Evolutionary conservation across 2,888 invertebrate species (phyloP).

Genomic region (Pterostichus madidus): DNA sequence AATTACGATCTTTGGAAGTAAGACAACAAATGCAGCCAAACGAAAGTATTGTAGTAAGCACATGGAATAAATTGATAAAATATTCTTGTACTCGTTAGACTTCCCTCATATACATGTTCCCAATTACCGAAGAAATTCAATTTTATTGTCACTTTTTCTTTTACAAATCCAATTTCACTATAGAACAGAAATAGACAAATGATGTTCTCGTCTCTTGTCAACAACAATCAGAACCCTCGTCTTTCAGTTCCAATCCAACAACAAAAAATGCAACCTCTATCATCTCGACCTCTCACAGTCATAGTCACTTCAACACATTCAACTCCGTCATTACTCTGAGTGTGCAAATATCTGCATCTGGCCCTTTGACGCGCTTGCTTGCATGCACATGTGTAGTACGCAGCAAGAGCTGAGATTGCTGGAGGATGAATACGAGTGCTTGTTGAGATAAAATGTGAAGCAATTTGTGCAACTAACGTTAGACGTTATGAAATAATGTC

Average conservation of each 20-base stretch:
- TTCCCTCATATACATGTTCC: background rate
- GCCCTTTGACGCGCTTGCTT: too few species aligned
- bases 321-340: background rate
- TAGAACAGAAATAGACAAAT: conserved; percentile 12
- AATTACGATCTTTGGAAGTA: too few species aligned
- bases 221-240: conserved; percentile 31
- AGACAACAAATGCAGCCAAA: too few species aligned
- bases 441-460: too few species aligned
- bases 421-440: too few species aligned
- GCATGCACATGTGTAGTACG: too few species aligned
- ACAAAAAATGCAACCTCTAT: conserved; percentile 10
- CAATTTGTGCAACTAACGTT: too few species aligned
- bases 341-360: background rate
- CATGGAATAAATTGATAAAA: too few species aligned
- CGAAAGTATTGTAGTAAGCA: too few species aligned
- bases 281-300: background rate
- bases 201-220: conserved; percentile 17
- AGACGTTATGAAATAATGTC: too few species aligned
- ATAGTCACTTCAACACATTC: background rate
- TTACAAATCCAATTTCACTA: conserved; percentile 16
- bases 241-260: conserved; percentile 18
- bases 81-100: too few species aligned
- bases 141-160: conserved; percentile 12
- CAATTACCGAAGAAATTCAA: conserved; percentile 4
- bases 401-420: too few species aligned